Evolutionary conservation across 2,113 vertebrate species (phyloP).

Genomic region (Zootoca vivipara): DNA sequence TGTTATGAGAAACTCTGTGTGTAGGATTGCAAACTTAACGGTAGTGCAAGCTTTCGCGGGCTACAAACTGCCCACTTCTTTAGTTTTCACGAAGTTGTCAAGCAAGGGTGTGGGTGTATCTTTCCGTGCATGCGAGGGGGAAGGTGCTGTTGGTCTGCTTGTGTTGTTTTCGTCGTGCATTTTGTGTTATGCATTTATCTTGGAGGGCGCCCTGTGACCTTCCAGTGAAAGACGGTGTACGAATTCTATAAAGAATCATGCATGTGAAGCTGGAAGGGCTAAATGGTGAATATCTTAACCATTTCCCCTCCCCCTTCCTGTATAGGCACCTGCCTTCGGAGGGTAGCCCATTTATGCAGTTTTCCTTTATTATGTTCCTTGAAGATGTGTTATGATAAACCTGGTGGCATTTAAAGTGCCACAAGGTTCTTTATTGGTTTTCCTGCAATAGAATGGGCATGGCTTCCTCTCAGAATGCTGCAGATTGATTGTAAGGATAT

Average conservation of each 20-base stretch:
- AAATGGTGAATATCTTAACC: not conserved
- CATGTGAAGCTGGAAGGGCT: not conserved
- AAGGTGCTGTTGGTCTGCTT: too few species aligned
- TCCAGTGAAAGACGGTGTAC: too few species aligned
- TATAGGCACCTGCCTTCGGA: too few species aligned
- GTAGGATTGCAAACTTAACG: not conserved
- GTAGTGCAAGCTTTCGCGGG: not conserved
- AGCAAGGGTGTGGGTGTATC: too few species aligned
- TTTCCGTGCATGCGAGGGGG: too few species aligned
- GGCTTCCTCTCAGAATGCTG: not conserved
- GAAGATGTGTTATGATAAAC: not conserved
- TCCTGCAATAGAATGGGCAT: not conserved
- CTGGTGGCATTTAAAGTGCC: not conserved
- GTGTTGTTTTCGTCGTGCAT: too few species aligned
- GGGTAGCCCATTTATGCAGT: not conserved
- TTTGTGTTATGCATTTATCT: too few species aligned
- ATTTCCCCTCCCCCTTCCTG: not conserved
- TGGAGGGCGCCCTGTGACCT: too few species aligned
- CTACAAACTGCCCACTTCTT: not conserved
- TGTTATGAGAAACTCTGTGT: too few species aligned
- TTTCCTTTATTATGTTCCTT: not conserved
- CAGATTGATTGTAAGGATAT: not conserved
- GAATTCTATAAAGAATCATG: too few species aligned
- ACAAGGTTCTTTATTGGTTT: not conserved
- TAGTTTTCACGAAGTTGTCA: too few species aligned